phyloP scores from a whole-genome alignment of 2,888 invertebrate species.

The Oligia latruncula region DNA sequence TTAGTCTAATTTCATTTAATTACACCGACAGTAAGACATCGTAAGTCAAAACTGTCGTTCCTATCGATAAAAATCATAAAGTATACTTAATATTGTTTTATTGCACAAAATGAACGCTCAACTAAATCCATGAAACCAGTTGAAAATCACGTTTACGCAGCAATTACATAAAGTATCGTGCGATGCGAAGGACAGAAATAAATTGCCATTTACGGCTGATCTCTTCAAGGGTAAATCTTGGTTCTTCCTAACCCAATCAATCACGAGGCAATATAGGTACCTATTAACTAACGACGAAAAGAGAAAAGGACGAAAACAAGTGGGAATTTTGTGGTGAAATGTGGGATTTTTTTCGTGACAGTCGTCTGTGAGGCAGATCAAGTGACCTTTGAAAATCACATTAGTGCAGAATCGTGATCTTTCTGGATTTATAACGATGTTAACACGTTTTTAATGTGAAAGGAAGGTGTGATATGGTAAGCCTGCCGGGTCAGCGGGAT shows the following conservation, averaged over 20 bases:
- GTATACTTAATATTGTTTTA: neutral
- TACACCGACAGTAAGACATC: no score
- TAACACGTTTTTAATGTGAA: slow-evolving; percentile 48
- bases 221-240: slow-evolving; percentile 57
- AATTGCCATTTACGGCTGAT: slow-evolving; percentile 52
- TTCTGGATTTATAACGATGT: slow-evolving; percentile 29
- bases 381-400: slow-evolving; percentile 50
- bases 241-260: slow-evolving; percentile 52
- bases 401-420: slow-evolving; percentile 38
- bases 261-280: slow-evolving; percentile 33
- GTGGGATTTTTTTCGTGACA: slow-evolving; percentile 26
- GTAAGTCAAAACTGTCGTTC: neutral
- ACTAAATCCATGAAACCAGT: slow-evolving; percentile 13
- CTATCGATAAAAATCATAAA: neutral
- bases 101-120: slow-evolving; percentile 7
- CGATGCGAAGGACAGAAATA: slow-evolving; percentile 46
- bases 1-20: neutral
- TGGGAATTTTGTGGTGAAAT: slow-evolving; percentile 10
- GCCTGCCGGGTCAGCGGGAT: no score
- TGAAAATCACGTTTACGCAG: slow-evolving; percentile 26
- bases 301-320: neutral
- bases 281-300: slow-evolving; percentile 24
- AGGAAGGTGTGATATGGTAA: slow-evolving; percentile 3
- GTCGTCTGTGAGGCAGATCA: slow-evolving; percentile 28
- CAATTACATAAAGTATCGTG: slow-evolving; percentile 19